Base-by-base conservation (phyloP, 2,888 invertebrate genomes). In the Chironomus tentans region DNA sequence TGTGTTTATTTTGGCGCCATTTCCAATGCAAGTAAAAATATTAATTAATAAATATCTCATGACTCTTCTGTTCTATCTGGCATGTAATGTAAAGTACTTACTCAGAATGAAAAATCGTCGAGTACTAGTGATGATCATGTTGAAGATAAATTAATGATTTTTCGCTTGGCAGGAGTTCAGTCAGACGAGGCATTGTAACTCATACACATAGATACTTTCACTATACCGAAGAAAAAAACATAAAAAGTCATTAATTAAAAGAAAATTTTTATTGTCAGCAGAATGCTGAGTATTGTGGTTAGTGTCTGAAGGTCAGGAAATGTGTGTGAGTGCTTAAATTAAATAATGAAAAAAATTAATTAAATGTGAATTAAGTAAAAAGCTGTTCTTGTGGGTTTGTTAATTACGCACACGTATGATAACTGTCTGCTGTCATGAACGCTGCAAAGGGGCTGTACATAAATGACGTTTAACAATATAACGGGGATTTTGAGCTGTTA, bases 1-100 rank as follows among this genome's bases (percentile, higher is more conserved):
- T 70, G 70, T 70, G 70, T 70, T 70, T 70, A 47, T 70, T 70
- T 70, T 70, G 70, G 70, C 70, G 70, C 70, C 70, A 70, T 70
- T 70, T 50, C 56, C 50, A 70, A 24, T n/a, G 56, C n/a, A 18
- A 12, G 18, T 56, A 18, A 7, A 56, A 4, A n/a, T 7, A 56
- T 7, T n/a, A n/a, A 15, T 56, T 15, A 56, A 50, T 38, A 38
- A 56, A 56, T 18, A 70, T 48, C 15, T 47, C 6, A 70, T 38
- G 13, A 24, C 68, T 22, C 38, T 68, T 68, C 38, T 38, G 38
- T 38, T 38, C 38, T 38, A 10, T 38, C 38, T 38, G 38, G 38
- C 38, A 38, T 38, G 38, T 10, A 38, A 38, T 38, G 38, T 38
- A 10, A 38, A 38, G 38, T 38, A 38, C 38, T 38, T 38, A 38